Percentiles rank a stretch among this genome's conserved stretches.
These are phyloP conservation scores for Spinus olivaceus DNA, from an alignment of 2,797 vertebrate genomes.

Conservation along the genomic window DNA sequence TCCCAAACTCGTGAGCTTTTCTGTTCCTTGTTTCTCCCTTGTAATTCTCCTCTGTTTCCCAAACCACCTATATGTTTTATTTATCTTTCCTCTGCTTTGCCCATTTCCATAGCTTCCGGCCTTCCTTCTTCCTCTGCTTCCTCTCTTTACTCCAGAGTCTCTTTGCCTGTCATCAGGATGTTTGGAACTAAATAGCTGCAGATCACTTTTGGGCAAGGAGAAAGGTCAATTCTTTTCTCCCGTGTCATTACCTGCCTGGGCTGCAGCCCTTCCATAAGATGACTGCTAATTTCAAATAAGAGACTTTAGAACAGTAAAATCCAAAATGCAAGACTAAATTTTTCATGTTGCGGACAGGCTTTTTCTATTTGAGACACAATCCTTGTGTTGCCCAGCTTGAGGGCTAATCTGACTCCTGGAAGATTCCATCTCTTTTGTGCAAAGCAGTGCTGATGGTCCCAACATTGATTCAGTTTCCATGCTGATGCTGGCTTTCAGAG, in stretches of 20 bases:
- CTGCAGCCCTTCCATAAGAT: not conserved
- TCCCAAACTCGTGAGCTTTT: not conserved
- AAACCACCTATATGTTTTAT: not conserved
- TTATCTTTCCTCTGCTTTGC: not conserved
- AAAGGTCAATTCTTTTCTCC: not conserved
- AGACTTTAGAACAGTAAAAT: not conserved
- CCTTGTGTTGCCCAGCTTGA: not conserved
- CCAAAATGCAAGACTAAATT: not conserved
- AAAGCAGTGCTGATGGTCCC: not conserved
- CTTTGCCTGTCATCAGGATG: not conserved
- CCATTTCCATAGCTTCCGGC: not conserved
- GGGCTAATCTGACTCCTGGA: not conserved
- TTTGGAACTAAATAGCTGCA: not conserved
- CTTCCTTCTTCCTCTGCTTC: not conserved
- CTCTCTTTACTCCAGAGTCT: not conserved
- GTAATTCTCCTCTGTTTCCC: slow-evolving; percentile 7
- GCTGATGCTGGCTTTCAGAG: not conserved
- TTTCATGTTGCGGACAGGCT: not conserved
- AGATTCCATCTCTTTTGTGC: not conserved
- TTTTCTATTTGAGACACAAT: not conserved
- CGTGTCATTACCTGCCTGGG: not conserved
- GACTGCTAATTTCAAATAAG: not conserved
- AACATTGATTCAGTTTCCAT: not conserved
- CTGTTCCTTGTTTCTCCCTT: not conserved
- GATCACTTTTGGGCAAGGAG: not conserved